Evolutionary conservation across 2,113 vertebrate species (phyloP), one percentile per base, ranked within the genome.

Genomic region (Gavia stellata): DNA sequence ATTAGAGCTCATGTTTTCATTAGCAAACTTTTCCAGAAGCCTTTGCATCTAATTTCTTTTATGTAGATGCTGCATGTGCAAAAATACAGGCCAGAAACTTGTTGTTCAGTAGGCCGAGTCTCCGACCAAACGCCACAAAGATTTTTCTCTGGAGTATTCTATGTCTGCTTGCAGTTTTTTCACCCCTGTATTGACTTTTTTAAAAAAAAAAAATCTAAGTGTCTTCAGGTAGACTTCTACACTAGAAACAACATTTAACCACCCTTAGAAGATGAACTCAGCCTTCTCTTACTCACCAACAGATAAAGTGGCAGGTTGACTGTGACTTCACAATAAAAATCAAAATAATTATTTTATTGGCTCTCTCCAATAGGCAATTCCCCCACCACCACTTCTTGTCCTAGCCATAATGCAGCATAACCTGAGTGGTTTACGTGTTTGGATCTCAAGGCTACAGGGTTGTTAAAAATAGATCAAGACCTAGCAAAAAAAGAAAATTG

Each of bases 41-140:
- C 1, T 24, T 26, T 36, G 16, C 0, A 2, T 21, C 2, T 34
- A 3, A 11, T 26, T 84, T 72, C 1, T 83, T 81, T n/a, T 47
- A 9, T 16, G 6, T 29, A 13, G 34, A 24, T 72, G 10, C 53
- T 19, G 44, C 45, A 38, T 2, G 2, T 6, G 31, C 17, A 65
- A 44, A 90, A 63, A 19, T 13, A 38, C 7, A 71, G 24, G 11
- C 14, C 6, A 24, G 4, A 75, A 85, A 10, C 0, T 8, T 1
- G 19, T 61, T 50, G 7, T n/a, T 81, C 10, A 70, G 17, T 45
- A 36, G 7, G 6, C 26, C 3, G 15, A 50, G 6, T 70, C 20
- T 49, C 36, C 59, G 90, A 7, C 17, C 6, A 4, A 16, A 23
- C 4, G 26, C 12, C 34, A 67, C 8, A 25, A 15, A 72, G 5